Percentiles rank a stretch among this genome's conserved stretches.
These are phyloP conservation scores for Oostethus manadensis DNA, from an alignment of 2,113 vertebrate genomes.

Conservation along the genomic window DNA sequence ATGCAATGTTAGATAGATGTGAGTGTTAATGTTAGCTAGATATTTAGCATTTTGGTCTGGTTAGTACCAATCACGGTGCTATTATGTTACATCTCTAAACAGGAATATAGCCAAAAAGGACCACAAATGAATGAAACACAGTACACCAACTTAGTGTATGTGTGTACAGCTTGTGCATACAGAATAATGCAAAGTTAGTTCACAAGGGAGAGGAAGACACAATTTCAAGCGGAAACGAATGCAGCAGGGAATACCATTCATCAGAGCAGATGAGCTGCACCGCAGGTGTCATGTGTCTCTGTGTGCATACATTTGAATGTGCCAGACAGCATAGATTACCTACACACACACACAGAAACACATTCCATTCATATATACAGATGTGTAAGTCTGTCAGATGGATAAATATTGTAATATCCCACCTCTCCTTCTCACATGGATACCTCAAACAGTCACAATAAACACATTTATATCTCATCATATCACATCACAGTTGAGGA, in stretches of 20 bases:
- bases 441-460: conserved; percentile 31
- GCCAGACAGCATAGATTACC: neutral
- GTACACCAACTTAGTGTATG: conserved; percentile 24
- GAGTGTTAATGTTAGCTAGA: no score
- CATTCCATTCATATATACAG: conserved; percentile 17
- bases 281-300: conserved; percentile 12
- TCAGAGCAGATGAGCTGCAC: conserved; percentile 26
- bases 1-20: no score
- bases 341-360: neutral
- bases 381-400: conserved; percentile 5
- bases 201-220: conserved; percentile 8
- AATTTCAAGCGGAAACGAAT: conserved; percentile 37
- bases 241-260: conserved; percentile 41
- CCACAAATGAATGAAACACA: neutral
- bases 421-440: conserved; percentile 17
- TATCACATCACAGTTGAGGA: neutral
- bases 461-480: conserved; percentile 25
- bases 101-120: no score
- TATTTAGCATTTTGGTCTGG: no score
- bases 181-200: conserved; percentile 22
- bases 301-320: conserved; percentile 2
- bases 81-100: no score
- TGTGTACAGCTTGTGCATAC: conserved; percentile 15
- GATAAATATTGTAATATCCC: conserved; percentile 34
- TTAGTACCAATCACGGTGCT: no score